These are phyloP conservation scores for Tenthredo scrophulariae DNA, from an alignment of 2,888 invertebrate genomes.

Conservation along the genomic window DNA sequence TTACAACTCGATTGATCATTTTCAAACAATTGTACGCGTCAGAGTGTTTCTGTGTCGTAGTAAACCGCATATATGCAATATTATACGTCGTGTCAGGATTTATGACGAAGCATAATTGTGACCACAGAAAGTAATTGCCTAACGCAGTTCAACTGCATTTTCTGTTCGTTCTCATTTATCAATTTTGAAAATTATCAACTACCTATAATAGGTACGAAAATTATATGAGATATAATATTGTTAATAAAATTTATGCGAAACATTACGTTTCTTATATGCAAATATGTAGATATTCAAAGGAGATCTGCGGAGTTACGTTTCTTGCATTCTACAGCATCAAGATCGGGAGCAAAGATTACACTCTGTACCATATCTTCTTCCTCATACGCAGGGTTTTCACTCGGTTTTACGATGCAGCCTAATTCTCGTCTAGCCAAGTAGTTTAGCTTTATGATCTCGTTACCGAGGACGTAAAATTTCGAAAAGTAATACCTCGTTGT, in stretches of 20 bases:
- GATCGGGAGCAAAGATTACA: conserved; percentile 40
- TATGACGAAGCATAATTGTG: conserved; percentile 15
- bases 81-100: conserved; percentile 23
- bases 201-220: background rate
- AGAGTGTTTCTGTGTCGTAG: background rate
- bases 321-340: conserved; percentile 2
- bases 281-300: background rate
- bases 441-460: conserved; percentile 38
- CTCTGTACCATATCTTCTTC: conserved; percentile 24
- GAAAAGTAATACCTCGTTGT: background rate
- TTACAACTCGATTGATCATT: background rate
- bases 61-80: background rate
- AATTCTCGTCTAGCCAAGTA: conserved; percentile 43
- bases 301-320: background rate
- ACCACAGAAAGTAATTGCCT: conserved; percentile 27
- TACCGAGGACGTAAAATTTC: conserved; percentile 15
- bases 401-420: conserved; percentile 47
- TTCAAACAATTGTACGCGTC: background rate
- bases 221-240: too few relatives aligned
- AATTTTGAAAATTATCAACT: background rate
- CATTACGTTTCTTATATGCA: background rate
- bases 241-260: background rate
- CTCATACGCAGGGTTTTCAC: conserved; percentile 9
- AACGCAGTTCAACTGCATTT: background rate
- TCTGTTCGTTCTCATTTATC: background rate